These are phyloP conservation scores for Archocentrus centrarchus DNA, from an alignment of 2,113 vertebrate genomes.

Conservation along the genomic window DNA sequence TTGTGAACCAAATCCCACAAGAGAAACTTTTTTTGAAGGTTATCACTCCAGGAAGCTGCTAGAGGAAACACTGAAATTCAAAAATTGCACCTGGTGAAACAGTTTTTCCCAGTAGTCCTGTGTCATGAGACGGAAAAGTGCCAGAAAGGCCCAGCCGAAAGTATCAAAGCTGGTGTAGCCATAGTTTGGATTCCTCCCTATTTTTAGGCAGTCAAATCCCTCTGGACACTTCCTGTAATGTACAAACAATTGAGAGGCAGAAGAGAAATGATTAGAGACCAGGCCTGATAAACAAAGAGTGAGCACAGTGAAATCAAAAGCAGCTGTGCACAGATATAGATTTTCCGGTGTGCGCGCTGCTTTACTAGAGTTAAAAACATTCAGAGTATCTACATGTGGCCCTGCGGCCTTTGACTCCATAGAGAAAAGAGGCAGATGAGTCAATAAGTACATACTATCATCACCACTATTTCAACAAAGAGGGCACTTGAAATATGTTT, in stretches of 20 bases:
- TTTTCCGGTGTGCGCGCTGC: neutral
- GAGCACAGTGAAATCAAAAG: constrained; percentile 15
- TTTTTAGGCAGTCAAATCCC: constrained; percentile 91
- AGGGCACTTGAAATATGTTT: constrained; percentile 58
- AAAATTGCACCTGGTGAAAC: constrained; percentile 91
- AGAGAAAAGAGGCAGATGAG: constrained; percentile 42
- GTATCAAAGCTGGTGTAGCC: constrained; percentile 97
- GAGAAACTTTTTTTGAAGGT: neutral
- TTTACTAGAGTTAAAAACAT: constrained; percentile 30
- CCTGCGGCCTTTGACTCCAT: constrained; percentile 35
- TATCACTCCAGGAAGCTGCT: neutral
- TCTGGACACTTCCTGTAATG: constrained; percentile 89
- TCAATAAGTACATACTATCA: constrained; percentile 44
- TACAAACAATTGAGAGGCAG: constrained; percentile 31
- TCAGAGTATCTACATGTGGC: constrained; percentile 41
- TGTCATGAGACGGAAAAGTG: constrained; percentile 95
- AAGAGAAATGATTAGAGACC: constrained; percentile 7
- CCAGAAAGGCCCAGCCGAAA: constrained; percentile 97
- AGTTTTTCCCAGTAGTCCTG: constrained; percentile 98
- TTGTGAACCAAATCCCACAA: neutral
- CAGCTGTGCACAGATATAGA: constrained; percentile 24
- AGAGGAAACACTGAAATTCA: neutral
- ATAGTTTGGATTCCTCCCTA: constrained; percentile 93
- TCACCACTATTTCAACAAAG: constrained; percentile 46
- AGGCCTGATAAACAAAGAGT: constrained; percentile 24